Conservation (phyloP, 2,113 vertebrate genomes). For the Epinephelus moara region DNA sequence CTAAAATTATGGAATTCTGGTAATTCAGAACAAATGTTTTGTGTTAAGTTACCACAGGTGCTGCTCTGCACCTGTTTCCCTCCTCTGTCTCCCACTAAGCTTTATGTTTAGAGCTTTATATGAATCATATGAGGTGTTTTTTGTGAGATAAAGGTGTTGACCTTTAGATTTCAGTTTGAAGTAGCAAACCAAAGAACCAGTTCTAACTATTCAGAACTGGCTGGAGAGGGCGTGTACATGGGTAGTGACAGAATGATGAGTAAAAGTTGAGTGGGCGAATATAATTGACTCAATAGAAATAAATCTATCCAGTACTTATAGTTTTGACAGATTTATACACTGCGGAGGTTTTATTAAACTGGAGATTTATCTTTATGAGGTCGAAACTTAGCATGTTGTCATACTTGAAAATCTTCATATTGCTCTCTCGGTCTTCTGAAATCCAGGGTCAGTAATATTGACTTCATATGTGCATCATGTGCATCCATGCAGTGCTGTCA, state of each 20-base stretch:
- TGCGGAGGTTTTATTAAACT: neutral
- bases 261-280: neutral
- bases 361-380: neutral
- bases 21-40: neutral
- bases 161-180: neutral
- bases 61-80: neutral
- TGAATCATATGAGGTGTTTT: neutral
- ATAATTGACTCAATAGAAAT: conserved; percentile 2
- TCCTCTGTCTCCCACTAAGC: neutral
- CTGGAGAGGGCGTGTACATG: neutral
- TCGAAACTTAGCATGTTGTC: no score
- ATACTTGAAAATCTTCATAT: neutral
- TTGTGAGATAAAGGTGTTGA: neutral
- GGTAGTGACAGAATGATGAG: conserved; percentile 2
- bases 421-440: neutral
- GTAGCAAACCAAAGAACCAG: neutral
- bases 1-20: neutral
- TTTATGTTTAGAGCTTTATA: neutral
- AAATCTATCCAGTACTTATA: neutral
- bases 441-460: neutral
- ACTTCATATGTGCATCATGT: neutral
- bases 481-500: neutral
- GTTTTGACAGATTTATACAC: conserved; percentile 6
- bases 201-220: neutral
- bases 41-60: neutral